Evolutionary conservation across 2,797 vertebrate species (phyloP), one percentile per base, ranked within the genome.

Genomic region (Acrocephalus scirpaceus): DNA sequence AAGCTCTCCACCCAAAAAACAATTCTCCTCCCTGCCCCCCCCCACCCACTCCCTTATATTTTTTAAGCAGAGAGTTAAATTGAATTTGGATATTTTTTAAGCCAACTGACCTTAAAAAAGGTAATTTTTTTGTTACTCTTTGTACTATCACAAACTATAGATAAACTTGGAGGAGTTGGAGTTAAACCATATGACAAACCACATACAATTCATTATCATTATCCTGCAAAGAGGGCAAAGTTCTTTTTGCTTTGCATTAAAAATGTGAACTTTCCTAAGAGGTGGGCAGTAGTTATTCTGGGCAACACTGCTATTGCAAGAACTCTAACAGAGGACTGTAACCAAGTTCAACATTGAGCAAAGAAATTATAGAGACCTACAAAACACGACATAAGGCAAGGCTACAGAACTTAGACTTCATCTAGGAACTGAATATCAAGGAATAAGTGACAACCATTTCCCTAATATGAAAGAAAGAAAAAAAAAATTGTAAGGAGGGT

Each of bases 21-120:
- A 75, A 47, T 56, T 66, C 22, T 60, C 7, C 7, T 9, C 30
- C 32, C 10, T 4, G 5, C 2, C 10, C 5, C 7, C 7, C 5
- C 1, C 2, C 2, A 1, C 3, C 8, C 5, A 38, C 38, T 11
- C 7, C 1, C 2, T 0, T 1, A 1, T 3, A 17, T 23, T 26
- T 57, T 56, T 78, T 34, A 45, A 65, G 21, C 38, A 48, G 15
- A 71, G 4, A 38, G 15, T 71, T 67, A 89, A 79, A 77, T 40
- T 60, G 16, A 81, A 66, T 92, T 85, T 71, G 18, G 7, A 72
- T 42, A 51, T 75, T 95, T 95, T 88, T 85, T 30, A 89, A 77
- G 42, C 3, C 27, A 67, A 38, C 2, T 69, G 16, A 16, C 32
- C 58, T 42, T 6, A 32, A 53, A 53, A 66, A 34, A 36, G 4